Evolutionary conservation across 2,888 invertebrate species (phyloP).

Genomic region (Netelia melanura): DNA sequence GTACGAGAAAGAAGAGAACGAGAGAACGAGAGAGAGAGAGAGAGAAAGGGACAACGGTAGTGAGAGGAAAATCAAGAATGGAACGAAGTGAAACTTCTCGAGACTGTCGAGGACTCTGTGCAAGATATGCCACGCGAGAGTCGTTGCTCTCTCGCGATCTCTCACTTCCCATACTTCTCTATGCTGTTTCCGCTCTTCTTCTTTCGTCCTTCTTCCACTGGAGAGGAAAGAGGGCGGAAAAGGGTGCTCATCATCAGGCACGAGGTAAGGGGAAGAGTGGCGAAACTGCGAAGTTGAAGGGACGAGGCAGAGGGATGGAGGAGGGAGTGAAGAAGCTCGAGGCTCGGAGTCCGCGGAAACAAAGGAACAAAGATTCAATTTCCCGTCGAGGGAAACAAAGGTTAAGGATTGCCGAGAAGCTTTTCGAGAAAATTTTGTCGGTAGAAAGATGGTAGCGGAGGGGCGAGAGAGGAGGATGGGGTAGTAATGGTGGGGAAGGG

Average conservation of each 20-base stretch:
- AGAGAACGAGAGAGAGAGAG: not conserved
- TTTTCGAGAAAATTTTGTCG: constrained; percentile 50
- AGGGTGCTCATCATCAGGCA: constrained; percentile 61
- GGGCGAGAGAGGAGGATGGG: not conserved
- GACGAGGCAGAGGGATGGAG: constrained; percentile 1
- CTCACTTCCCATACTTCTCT: constrained; percentile 38
- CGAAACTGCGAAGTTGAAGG: not conserved
- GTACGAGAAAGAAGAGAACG: not conserved
- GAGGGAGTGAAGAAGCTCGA: constrained; percentile 10
- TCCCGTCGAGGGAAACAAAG: constrained; percentile 67
- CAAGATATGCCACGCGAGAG: not conserved
- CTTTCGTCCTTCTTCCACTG: constrained; percentile 8
- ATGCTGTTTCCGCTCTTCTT: constrained; percentile 26
- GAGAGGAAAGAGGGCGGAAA: constrained; percentile 27
- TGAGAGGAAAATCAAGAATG: constrained; percentile 6
- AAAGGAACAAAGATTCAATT: constrained; percentile 68
- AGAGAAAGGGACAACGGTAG: not conserved
- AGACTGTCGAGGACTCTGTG: constrained; percentile 54
- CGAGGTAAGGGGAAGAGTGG: not conserved
- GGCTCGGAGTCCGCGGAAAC: constrained; percentile 41
- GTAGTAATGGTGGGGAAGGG: not conserved
- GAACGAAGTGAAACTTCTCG: constrained; percentile 47
- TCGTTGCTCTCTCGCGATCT: constrained; percentile 35
- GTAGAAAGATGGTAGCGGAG: constrained; percentile 16
- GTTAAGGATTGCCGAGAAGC: constrained; percentile 62